Percentiles rank a stretch among this genome's conserved stretches.
These are phyloP conservation scores for Cryptocephalus primarius DNA, from an alignment of 2,888 invertebrate species.

Conservation along the genomic window DNA sequence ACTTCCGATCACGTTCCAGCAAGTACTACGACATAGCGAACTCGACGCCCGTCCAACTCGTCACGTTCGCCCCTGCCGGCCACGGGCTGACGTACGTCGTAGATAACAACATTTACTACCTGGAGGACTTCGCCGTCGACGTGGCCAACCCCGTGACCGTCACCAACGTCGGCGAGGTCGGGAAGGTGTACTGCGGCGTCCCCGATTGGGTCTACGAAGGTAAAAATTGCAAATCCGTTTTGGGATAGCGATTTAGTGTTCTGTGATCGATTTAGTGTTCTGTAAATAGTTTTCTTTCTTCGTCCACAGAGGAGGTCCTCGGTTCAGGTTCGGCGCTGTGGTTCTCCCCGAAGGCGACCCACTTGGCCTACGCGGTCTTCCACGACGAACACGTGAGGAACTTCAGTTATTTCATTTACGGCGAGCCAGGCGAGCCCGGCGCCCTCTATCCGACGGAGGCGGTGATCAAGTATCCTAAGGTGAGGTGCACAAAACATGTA, in stretches of 20 bases:
- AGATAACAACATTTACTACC: conserved; percentile 58
- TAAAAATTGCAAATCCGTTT: conserved; percentile 27
- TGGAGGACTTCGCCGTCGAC: conserved; percentile 26
- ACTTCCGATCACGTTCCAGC: too few relatives aligned
- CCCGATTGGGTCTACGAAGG: conserved; percentile 94
- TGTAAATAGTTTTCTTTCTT: neutral
- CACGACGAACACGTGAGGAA: conserved; percentile 61
- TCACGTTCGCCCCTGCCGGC: conserved; percentile 45
- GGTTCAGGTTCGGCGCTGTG: conserved; percentile 73
- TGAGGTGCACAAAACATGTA: too few relatives aligned
- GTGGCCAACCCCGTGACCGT: conserved; percentile 25
- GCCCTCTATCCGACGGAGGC: conserved; percentile 58
- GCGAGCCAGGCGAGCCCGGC: conserved; percentile 43
- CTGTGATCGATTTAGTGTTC: neutral
- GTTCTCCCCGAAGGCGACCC: conserved; percentile 72
- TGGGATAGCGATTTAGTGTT: neutral
- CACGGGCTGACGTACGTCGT: conserved; percentile 51
- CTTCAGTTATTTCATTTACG: conserved; percentile 55
- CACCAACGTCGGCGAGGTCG: conserved; percentile 41
- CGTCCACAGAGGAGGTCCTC: conserved; percentile 76
- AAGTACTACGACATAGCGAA: conserved; percentile 39
- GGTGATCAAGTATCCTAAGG: conserved; percentile 69
- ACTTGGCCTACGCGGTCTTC: conserved; percentile 74
- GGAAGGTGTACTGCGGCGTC: conserved; percentile 64
- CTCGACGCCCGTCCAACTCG: conserved; percentile 49